phyloP scores from a whole-genome alignment of 2,888 invertebrate genomes.

The Prosopocoilus inquinatus region DNA sequence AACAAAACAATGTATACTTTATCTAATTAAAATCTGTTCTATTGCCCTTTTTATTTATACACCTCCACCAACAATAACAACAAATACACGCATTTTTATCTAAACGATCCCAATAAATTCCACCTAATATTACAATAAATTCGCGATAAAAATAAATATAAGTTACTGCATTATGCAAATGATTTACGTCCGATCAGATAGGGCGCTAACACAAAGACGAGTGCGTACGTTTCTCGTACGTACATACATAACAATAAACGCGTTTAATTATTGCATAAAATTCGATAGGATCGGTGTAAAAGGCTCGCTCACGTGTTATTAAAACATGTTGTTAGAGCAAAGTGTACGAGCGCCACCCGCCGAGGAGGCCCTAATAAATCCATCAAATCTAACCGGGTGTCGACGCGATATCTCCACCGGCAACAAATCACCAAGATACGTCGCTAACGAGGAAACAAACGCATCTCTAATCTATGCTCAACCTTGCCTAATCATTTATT shows the following conservation, averaged over 20 bases:
- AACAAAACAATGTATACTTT: too few relatives aligned
- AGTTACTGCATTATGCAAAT: slow-evolving; percentile 1
- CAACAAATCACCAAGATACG: slow-evolving; percentile 29
- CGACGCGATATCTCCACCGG: slow-evolving; percentile 23
- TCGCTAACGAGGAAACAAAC: slow-evolving; percentile 30
- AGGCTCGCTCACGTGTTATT: background rate
- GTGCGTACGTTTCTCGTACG: background rate
- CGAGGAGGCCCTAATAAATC: slow-evolving; percentile 31
- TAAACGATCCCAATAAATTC: slow-evolving; percentile 12
- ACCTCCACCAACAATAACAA: too few relatives aligned
- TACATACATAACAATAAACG: slow-evolving; percentile 5
- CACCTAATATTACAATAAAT: slow-evolving; percentile 9
- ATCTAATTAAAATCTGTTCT: too few relatives aligned
- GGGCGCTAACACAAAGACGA: background rate
- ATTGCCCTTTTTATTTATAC: too few relatives aligned
- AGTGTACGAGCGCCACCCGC: slow-evolving; percentile 20
- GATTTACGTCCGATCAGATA: slow-evolving; percentile 13
- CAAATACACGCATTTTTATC: slow-evolving; percentile 2
- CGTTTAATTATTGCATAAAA: background rate
- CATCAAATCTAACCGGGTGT: slow-evolving; percentile 31
- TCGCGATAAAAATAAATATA: slow-evolving; percentile 9
- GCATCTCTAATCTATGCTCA: slow-evolving; percentile 22
- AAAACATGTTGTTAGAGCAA: background rate
- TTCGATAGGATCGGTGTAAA: background rate
- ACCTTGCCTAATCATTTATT: slow-evolving; percentile 9